Percentiles rank a stretch among this genome's conserved stretches.
These are phyloP conservation scores for Vicugna pacos DNA, from an alignment of 2,113 vertebrate species.

Conservation along the genomic window DNA sequence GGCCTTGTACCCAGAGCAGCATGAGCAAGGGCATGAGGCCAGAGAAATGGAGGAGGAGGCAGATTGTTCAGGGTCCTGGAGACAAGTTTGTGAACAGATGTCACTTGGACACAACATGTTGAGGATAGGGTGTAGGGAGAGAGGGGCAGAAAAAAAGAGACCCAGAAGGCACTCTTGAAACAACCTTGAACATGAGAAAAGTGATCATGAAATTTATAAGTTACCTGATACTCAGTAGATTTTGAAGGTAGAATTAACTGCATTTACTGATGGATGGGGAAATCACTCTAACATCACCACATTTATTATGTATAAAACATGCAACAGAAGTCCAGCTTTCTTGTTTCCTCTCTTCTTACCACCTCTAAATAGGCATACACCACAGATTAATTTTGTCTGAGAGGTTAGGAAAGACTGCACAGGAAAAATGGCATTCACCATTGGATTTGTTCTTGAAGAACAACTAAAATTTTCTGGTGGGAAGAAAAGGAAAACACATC, in stretches of 20 bases:
- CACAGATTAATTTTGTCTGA: conserved; percentile 32
- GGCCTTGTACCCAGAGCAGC: background rate
- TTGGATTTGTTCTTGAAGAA: conserved; percentile 17
- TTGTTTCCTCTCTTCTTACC: background rate
- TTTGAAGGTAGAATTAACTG: background rate
- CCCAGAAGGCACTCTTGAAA: background rate
- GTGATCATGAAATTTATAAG: background rate
- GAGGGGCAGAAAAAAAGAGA: background rate
- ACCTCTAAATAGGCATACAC: background rate
- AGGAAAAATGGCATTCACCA: background rate
- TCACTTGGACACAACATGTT: background rate
- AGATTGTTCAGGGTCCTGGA: background rate
- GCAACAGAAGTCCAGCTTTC: background rate
- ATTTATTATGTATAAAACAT: background rate
- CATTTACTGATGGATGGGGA: background rate
- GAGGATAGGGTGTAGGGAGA: background rate
- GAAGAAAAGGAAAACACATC: background rate
- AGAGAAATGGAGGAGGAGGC: background rate
- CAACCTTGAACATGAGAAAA: background rate
- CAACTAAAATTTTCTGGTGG: background rate
- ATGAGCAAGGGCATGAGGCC: background rate
- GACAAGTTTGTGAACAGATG: background rate
- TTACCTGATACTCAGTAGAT: background rate
- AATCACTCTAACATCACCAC: background rate
- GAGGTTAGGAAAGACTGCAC: background rate